Percentiles rank a stretch among this genome's conserved stretches.
phyloP scores from a whole-genome alignment of 30 jellyfish, hydroid and myxozoan species.

The Pelagia noctiluca region DNA sequence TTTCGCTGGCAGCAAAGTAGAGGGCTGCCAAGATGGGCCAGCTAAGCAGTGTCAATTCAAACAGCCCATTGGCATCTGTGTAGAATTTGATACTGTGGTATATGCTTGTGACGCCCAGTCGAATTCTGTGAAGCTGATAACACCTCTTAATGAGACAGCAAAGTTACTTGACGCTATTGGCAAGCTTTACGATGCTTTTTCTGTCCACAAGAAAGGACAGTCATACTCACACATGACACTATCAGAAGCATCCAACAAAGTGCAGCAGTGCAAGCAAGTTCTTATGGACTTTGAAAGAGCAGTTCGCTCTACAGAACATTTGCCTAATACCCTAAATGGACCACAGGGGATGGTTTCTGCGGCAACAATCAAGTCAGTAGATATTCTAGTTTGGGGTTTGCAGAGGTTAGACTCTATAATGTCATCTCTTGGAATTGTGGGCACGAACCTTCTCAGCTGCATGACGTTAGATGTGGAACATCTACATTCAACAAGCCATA shows the following conservation, averaged over 20 bases:
- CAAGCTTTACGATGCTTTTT: too few species aligned
- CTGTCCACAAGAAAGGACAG: too few species aligned
- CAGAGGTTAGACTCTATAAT: background rate
- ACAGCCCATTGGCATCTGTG: too few species aligned
- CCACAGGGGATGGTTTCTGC: background rate
- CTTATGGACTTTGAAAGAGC: too few species aligned
- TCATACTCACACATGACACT: slow-evolving; percentile 10
- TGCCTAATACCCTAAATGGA: background rate
- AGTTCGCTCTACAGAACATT: too few species aligned
- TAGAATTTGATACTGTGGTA: too few species aligned
- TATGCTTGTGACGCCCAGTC: too few species aligned
- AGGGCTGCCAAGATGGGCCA: too few species aligned
- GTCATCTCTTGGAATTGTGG: background rate
- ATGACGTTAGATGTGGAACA: background rate
- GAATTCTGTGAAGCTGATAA: too few species aligned
- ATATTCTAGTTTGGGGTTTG: background rate
- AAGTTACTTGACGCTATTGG: slow-evolving; percentile 23
- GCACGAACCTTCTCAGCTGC: background rate
- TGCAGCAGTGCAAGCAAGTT: too few species aligned
- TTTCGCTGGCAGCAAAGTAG: slow-evolving; percentile 17
- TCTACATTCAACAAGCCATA: background rate
- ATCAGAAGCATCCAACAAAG: slow-evolving; percentile 10
- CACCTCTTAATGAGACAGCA: too few species aligned
- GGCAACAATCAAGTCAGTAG: background rate
- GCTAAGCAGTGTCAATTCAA: too few species aligned